A percentile compares a stretch with the other conserved stretches of the same genome.
phyloP scores from a whole-genome alignment of 2,888 invertebrate genomes.

The Glyphotaelius pellucidus region DNA sequence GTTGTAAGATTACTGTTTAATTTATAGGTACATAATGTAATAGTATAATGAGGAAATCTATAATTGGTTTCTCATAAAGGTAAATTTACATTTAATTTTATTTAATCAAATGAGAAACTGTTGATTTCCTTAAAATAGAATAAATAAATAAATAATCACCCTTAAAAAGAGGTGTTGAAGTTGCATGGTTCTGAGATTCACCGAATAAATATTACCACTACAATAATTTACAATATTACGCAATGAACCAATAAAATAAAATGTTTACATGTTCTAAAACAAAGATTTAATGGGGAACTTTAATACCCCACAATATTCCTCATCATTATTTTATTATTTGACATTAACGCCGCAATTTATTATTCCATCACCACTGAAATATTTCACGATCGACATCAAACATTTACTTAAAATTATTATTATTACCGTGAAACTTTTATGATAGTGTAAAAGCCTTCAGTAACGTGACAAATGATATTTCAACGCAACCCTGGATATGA shows the following conservation, averaged over 20 bases:
- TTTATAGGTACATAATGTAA: too few relatives aligned
- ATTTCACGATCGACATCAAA: neutral
- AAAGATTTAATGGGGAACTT: neutral
- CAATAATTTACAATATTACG: neutral
- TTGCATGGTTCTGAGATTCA: too few relatives aligned
- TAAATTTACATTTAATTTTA: too few relatives aligned
- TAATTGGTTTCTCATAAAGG: too few relatives aligned
- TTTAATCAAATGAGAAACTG: too few relatives aligned
- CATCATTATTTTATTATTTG: neutral
- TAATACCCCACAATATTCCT: neutral
- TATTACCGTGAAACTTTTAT: conserved; percentile 18
- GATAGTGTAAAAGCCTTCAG: neutral
- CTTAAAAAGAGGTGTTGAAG: too few relatives aligned
- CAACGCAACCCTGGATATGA: conserved; percentile 18
- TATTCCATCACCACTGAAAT: conserved; percentile 4
- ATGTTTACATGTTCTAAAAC: neutral
- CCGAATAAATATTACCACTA: too few relatives aligned
- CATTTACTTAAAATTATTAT: neutral
- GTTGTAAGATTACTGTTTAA: too few relatives aligned
- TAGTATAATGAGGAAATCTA: too few relatives aligned
- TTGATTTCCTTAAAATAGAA: too few relatives aligned
- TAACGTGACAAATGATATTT: conserved; percentile 29
- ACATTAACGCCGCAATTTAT: neutral
- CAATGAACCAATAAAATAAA: neutral
- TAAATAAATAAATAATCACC: too few relatives aligned